Evolutionary conservation across 2,888 invertebrate genomes (phyloP).

Genomic region (Diaprepes abbreviatus): DNA sequence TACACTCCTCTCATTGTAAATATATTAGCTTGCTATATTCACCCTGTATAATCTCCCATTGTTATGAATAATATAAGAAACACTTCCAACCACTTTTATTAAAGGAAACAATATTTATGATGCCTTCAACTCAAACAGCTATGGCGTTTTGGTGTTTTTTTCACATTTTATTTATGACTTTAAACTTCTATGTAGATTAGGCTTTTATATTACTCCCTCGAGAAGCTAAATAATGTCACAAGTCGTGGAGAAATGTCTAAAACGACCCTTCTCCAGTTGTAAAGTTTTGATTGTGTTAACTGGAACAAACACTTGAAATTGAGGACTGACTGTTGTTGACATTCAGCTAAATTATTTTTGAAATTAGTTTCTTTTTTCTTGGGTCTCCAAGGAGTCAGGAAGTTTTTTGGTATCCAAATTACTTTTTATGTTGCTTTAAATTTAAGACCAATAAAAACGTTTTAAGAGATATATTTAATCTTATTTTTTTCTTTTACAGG

Average conservation of each 20-base stretch:
- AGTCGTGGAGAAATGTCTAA: constrained; percentile 43
- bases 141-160: constrained; percentile 33
- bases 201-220: constrained; percentile 53
- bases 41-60: neutral
- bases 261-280: constrained; percentile 52
- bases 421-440: constrained; percentile 25
- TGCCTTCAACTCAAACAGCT: constrained; percentile 35
- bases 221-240: constrained; percentile 56
- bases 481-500: neutral
- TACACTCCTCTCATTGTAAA: too few relatives aligned
- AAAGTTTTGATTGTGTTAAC: constrained; percentile 62
- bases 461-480: neutral
- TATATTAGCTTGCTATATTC: too few relatives aligned
- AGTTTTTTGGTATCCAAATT: constrained; percentile 22
- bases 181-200: constrained; percentile 57
- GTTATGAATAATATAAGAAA: neutral
- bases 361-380: constrained; percentile 47
- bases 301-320: constrained; percentile 59
- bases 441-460: constrained; percentile 16
- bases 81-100: constrained; percentile 25
- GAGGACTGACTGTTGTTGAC: constrained; percentile 52
- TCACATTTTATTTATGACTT: constrained; percentile 49
- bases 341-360: constrained; percentile 53
- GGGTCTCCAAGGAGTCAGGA: neutral
- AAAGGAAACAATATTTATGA: constrained; percentile 45